Base-by-base conservation (phyloP, 2,113 vertebrate genomes). In the Lepus europaeus region DNA sequence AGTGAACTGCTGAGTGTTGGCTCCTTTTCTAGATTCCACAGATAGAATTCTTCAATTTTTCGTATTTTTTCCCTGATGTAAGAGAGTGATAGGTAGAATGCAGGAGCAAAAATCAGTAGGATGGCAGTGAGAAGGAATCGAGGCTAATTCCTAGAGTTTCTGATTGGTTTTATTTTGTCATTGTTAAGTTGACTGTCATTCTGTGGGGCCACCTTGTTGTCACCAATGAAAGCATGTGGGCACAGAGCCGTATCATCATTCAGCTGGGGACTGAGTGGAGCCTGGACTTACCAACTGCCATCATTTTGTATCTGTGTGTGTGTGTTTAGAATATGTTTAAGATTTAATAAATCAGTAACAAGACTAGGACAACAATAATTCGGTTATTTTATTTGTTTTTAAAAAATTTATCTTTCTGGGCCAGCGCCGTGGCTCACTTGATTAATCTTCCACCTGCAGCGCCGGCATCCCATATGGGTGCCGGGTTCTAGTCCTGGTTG, bases 141-240 rank as follows among this genome's bases (percentile, higher is more conserved):
- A 93, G n/a, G 33, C 17, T 45, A 76, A 16, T 82, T 72, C 36
- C 53, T 66, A n/a, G 80, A 91, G 49, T 61, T 96, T 87, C 27
- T 66, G 72, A 53, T 23, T 82, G 27, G n/a, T 78, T 79, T 74
- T 59, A 29, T 90, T 85, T 74, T 69, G 33, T 63, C 74, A 85
- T 0, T 74, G 78, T 91, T 39, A 29, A 23, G 17, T 90, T 53
- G 45, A n/a, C 20, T 86, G 6, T 80, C 53, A n/a, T 91, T 19
- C 23, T 84, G 2, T 61, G 36, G 74, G 45, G 14, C 9, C n/a
- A 77, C 36, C 22, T 83, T 39, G 6, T 11, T 64, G 84, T 12
- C 61, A 39, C 33, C 25, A 74, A 79, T 73, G 77, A 84, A 79
- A 84, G 31, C 31, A 29, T 25, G 13, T 49, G 78, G 49, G 72